Base-by-base conservation (phyloP, 2,888 invertebrate species). In the Camptogramma bilineatum region DNA sequence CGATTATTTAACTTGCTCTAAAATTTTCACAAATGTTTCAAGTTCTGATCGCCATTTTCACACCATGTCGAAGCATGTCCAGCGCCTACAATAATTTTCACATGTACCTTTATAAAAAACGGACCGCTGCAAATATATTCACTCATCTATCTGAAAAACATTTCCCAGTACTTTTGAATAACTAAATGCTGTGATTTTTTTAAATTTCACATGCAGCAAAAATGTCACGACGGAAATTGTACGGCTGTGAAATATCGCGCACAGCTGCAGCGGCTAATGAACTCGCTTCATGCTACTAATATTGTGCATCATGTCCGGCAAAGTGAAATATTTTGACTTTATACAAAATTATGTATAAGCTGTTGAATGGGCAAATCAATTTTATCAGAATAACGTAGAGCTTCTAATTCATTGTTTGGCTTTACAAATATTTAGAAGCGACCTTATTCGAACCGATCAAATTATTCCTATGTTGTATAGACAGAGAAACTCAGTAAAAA, bases 251-350 rank as follows among this genome's bases (percentile, higher is more conserved):
- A 89, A 88, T 87, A 89, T 88, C 72, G 82, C 74, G 83, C 77
- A 73, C 86, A 87, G 88, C 87, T 89, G 88, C 82, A 79, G 57
- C 74, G 73, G 80, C 87, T 89, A 90, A 89, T 89, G 89, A 89
- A 89, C 84, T 78, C 85, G 82, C 81, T 90, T 89, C 86, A 87
- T 83, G 85, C 82, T 81, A 81, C 83, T 87, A 84, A 88, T 87
- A 86, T 83, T 84, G 79, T 81, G 81, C 80, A 85, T 86, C 85
- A 84, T 81, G 79, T 75, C 76, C 76, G 67, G 75, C 68, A 77
- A 82, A 85, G 80, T 83, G 78, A 79, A 81, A 81, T 78, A 74
- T 70, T 73, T 70, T 69, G 64, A 61, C 57, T 69, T 68, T 64
- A 69, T 66, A 66, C 60, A 71, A 71, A 68, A 48, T 4, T 67